phyloP scores from a whole-genome alignment of 2,797 vertebrate species.

The Sebastes trivittatus region DNA sequence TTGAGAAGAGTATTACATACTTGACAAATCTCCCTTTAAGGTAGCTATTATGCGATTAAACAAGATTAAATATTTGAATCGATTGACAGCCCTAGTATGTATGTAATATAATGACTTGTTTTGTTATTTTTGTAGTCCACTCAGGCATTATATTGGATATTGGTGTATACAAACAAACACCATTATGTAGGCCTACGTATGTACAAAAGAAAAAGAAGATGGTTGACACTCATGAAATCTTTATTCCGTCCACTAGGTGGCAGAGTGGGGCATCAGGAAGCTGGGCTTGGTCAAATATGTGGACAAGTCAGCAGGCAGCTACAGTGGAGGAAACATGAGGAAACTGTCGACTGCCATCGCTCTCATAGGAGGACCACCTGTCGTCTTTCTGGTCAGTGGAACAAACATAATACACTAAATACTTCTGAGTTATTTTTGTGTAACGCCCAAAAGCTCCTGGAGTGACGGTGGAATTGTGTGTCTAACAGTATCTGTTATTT shows the following conservation, averaged over 20 bases:
- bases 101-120: too few species aligned
- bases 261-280: conserved; percentile 94
- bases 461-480: not conserved
- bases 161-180: too few species aligned
- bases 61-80: too few species aligned
- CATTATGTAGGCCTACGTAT: not conserved
- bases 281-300: conserved; percentile 84
- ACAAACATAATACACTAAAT: not conserved
- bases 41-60: too few species aligned
- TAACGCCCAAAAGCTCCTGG: not conserved
- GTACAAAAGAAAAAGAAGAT: not conserved
- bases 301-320: conserved; percentile 91
- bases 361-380: conserved; percentile 94
- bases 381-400: conserved; percentile 96
- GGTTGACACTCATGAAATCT: not conserved
- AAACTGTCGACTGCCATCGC: conserved; percentile 98
- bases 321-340: conserved; percentile 96
- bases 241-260: conserved; percentile 83
- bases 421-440: not conserved
- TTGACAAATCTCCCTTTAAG: too few species aligned
- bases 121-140: not conserved
- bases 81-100: too few species aligned
- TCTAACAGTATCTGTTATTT: conserved; percentile 20
- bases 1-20: too few species aligned
- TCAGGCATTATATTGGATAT: not conserved